These are phyloP conservation scores for Halictus ligatus DNA, from an alignment of 2,888 invertebrate genomes.

Conservation along the genomic window DNA sequence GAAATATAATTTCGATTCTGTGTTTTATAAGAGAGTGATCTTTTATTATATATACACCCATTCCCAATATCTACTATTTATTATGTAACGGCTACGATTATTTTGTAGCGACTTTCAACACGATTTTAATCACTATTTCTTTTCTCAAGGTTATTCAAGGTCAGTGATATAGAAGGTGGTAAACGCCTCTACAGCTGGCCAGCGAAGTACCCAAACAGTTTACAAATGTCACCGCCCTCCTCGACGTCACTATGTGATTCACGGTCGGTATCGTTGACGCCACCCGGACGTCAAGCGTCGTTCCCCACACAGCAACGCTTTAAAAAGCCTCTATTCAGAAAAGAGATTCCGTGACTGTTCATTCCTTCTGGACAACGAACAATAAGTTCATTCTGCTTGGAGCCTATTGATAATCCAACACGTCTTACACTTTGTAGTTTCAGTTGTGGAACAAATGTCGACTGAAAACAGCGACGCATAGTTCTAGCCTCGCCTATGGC, in stretches of 20 bases:
- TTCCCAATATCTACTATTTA: too few species aligned
- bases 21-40: too few species aligned
- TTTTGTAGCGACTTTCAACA: background rate
- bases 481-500: background rate
- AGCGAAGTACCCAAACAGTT: background rate
- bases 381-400: too few species aligned
- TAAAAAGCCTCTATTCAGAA: too few species aligned
- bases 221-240: background rate
- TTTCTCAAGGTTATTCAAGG: background rate
- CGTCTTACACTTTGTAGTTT: background rate
- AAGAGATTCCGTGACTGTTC: too few species aligned
- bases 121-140: background rate
- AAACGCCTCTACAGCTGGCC: background rate
- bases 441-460: background rate
- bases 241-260: background rate
- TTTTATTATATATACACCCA: too few species aligned
- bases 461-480: background rate
- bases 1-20: too few species aligned
- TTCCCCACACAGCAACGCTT: background rate
- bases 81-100: too few species aligned
- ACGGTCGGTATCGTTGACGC: background rate
- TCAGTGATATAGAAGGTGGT: background rate
- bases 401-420: too few species aligned
- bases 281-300: background rate
- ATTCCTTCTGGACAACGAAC: too few species aligned